A percentile compares a stretch with the other conserved stretches of the same genome.
Conservation (phyloP, 2,113 vertebrate genomes). For the Colossoma macropomum region DNA sequence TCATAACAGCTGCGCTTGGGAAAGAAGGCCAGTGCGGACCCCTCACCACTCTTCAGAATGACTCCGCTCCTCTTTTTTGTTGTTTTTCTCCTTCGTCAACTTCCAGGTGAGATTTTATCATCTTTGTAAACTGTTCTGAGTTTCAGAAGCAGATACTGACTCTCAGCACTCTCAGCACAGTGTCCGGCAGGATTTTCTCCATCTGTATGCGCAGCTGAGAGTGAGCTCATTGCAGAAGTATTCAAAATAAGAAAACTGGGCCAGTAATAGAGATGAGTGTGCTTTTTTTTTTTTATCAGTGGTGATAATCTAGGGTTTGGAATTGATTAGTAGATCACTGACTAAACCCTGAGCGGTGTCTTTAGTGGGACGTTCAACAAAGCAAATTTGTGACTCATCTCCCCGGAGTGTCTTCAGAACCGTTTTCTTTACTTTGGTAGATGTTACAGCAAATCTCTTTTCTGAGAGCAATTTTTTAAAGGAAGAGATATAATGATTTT, state of each 20-base stretch:
- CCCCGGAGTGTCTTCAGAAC: neutral
- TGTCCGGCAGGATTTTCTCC: neutral
- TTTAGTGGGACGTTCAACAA: neutral
- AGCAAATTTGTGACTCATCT: neutral
- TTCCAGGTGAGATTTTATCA: slow-evolving; percentile 65
- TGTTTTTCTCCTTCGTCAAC: slow-evolving; percentile 59
- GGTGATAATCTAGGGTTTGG: neutral
- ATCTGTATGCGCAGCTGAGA: neutral
- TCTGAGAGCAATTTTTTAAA: neutral
- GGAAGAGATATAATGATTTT: too few relatives aligned
- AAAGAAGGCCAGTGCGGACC: neutral
- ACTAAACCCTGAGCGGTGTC: neutral
- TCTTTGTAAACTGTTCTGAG: neutral
- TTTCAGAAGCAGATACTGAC: neutral
- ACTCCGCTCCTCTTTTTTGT: slow-evolving; percentile 6
- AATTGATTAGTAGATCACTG: neutral
- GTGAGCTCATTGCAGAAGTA: neutral
- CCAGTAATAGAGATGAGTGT: neutral
- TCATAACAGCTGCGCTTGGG: slow-evolving; percentile 6
- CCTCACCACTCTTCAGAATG: slow-evolving; percentile 55
- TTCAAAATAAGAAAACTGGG: neutral
- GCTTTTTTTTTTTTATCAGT: neutral
- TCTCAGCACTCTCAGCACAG: neutral
- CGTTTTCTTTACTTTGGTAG: neutral
- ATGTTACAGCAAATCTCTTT: neutral